Conservation (phyloP, 2,888 invertebrate genomes). For the Empis livida region DNA sequence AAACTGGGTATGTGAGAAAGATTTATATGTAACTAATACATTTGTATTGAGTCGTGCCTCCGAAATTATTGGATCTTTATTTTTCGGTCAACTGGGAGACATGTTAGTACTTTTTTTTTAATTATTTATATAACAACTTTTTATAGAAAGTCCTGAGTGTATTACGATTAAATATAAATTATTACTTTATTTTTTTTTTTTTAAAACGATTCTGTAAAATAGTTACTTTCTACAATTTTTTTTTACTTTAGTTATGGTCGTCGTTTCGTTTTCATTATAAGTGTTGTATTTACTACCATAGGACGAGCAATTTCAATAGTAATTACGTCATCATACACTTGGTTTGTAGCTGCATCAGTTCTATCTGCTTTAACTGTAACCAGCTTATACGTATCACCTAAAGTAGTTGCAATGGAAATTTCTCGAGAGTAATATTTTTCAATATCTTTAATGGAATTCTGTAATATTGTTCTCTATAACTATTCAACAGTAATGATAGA, state of each 20-base stretch:
- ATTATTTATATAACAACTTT: too few species aligned
- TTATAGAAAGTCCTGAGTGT: too few species aligned
- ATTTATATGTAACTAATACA: slow-evolving; percentile 41
- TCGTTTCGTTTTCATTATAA: slow-evolving; percentile 37
- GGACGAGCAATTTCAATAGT: slow-evolving; percentile 35
- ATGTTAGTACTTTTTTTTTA: slow-evolving; percentile 32
- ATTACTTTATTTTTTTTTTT: too few species aligned
- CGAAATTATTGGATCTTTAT: slow-evolving; percentile 42
- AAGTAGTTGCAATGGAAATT: slow-evolving; percentile 42
- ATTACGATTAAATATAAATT: neutral
- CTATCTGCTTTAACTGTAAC: slow-evolving; percentile 37
- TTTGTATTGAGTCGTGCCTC: slow-evolving; percentile 40
- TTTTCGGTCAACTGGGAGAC: slow-evolving; percentile 45
- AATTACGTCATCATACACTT: slow-evolving; percentile 30
- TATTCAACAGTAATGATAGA: slow-evolving; percentile 33
- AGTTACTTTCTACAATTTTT: too few species aligned
- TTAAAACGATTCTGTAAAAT: too few species aligned
- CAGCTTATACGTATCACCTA: slow-evolving; percentile 38
- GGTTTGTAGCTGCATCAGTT: slow-evolving; percentile 35
- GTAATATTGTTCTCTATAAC: too few species aligned
- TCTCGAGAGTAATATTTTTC: slow-evolving; percentile 32
- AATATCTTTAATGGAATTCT: too few species aligned
- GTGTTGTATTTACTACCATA: slow-evolving; percentile 33
- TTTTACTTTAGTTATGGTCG: slow-evolving; percentile 37
- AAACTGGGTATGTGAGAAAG: slow-evolving; percentile 44